Conservation (phyloP, 2,113 vertebrate species). For the Hylia prasina region DNA sequence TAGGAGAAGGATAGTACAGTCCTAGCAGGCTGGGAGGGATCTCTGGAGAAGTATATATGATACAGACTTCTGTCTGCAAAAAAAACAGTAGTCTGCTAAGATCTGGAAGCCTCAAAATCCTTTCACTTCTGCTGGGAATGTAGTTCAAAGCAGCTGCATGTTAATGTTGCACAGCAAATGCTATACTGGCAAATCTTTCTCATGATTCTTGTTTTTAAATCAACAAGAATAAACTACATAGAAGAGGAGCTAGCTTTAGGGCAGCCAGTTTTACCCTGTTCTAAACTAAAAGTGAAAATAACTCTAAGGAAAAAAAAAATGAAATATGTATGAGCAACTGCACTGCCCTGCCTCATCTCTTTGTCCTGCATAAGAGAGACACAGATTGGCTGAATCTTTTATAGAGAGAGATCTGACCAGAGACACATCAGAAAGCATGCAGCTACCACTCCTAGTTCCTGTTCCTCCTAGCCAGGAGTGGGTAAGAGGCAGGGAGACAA, state of each 20-base stretch:
- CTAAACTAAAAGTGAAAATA: constrained; percentile 20
- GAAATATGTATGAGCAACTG: neutral
- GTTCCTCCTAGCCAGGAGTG: neutral
- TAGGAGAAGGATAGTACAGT: neutral
- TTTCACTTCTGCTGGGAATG: constrained; percentile 55
- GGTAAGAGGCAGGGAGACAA: neutral
- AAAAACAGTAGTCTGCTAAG: constrained; percentile 8
- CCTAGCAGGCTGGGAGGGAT: neutral
- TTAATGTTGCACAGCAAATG: constrained; percentile 30
- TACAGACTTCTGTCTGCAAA: constrained; percentile 13
- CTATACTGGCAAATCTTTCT: neutral
- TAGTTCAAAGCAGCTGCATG: constrained; percentile 54
- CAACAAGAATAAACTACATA: neutral
- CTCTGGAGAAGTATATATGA: constrained; percentile 15
- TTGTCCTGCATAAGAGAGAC: neutral
- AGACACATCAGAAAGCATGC: neutral
- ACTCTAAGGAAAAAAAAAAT: neutral
- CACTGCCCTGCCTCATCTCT: neutral
- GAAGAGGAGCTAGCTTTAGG: neutral
- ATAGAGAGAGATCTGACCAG: neutral
- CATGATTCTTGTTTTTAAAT: constrained; percentile 28
- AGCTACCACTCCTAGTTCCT: neutral
- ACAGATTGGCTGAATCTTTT: neutral
- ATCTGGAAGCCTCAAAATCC: constrained; percentile 46
- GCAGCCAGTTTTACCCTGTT: neutral